Base-by-base conservation (phyloP, 1,140 invertebrate genomes). In the Drosophila pachea region DNA sequence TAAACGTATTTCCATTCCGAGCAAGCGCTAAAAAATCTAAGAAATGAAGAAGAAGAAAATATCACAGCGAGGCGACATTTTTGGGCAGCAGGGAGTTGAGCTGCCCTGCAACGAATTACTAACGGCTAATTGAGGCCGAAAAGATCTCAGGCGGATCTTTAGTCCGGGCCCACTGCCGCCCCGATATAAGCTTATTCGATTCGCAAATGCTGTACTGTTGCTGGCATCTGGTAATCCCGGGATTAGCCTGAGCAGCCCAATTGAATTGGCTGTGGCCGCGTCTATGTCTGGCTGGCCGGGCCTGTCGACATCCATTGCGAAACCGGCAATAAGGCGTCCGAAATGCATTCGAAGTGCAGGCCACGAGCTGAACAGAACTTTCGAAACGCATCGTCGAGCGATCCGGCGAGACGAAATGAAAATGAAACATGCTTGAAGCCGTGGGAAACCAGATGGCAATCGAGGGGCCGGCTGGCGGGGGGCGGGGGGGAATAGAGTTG, bases 371-470 rank as follows among this genome's bases (percentile, higher is more conserved):
- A 32, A 43, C 29, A 56, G 54, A 56, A 56, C 42, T 56, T 56
- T 56, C 54, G 54, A 56, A 56, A 56, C 54, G 6, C 54, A n/a
- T 9, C 22, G 22, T 48, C 11, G 8, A 22, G 22, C 22, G 22
- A 22, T 22, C 22, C 38, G 40, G 12, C 12, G 8, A 43, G 40
- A 43, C 40, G 40, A 14, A 14, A 14, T n/a, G 40, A 43, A 6
- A 14, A 43, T 14, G 22, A 22, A 22, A 22, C 22, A 22, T 6
- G 9, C 40, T 35, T 58, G 42, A 45, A n/a, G 43, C 9, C 66
- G 43, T 68, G 66, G 52, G 66, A 64, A 68, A 47, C 12, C 33
- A 42, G 36, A 31, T 2, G 49, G 29, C 9, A 43, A 16, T 4
- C 29, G 14, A 11, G 32, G 8, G 7, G 49, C 48, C 1, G n/a